Evolutionary conservation across 2,888 invertebrate genomes (phyloP).

Genomic region (Panzeria rudis): DNA sequence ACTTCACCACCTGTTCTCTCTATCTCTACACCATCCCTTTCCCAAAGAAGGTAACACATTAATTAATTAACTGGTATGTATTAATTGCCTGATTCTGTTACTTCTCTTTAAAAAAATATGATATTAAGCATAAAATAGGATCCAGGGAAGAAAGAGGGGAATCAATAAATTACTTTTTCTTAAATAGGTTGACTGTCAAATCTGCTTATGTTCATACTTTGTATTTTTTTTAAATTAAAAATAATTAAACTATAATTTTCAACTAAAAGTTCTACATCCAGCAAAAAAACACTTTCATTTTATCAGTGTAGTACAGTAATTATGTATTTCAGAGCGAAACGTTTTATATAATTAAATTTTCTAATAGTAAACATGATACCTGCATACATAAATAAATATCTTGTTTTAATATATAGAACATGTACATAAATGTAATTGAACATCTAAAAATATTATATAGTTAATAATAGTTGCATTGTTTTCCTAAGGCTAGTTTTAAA

Average conservation of each 20-base stretch:
- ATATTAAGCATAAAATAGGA: not conserved
- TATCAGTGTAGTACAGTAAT: too few species aligned
- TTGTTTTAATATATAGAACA: not conserved
- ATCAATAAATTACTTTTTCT: not conserved
- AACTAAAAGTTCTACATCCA: too few species aligned
- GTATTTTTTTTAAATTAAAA: too few species aligned
- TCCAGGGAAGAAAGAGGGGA: not conserved
- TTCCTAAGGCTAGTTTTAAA: slow-evolving; percentile 1
- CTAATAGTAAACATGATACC: not conserved
- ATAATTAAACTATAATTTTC: too few species aligned
- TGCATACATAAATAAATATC: not conserved
- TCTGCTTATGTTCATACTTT: not conserved
- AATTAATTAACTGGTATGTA: too few species aligned
- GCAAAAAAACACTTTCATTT: too few species aligned
- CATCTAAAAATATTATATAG: not conserved
- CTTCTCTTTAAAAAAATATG: too few species aligned
- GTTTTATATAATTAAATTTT: not conserved
- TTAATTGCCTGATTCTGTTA: too few species aligned
- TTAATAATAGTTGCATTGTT: slow-evolving; percentile 10
- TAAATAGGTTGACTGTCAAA: not conserved
- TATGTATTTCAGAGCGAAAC: not conserved
- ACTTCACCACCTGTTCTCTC: too few species aligned
- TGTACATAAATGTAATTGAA: slow-evolving; percentile 30
- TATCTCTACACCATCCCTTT: too few species aligned
- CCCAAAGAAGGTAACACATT: too few species aligned